phyloP scores from a whole-genome alignment of 2,888 invertebrate species.

The Theodoxus fluviatilis region DNA sequence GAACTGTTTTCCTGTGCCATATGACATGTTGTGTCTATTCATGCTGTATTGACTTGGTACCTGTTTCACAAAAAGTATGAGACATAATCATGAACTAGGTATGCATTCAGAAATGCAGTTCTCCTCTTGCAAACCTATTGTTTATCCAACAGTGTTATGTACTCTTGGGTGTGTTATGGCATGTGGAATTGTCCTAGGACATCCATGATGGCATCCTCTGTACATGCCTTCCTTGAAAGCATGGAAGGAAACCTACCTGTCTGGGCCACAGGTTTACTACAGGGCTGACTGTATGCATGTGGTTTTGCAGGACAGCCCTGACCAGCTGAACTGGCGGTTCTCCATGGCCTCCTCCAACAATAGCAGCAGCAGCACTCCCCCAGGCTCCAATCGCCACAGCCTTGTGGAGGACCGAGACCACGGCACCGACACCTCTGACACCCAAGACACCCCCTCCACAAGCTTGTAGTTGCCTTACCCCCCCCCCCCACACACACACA shows the following conservation, averaged over 20 bases:
- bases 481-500: neutral
- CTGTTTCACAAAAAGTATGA: too few species aligned
- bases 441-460: conserved; percentile 20
- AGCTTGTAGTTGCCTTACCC: conserved; percentile 18
- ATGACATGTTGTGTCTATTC: too few species aligned
- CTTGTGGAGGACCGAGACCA: conserved; percentile 37
- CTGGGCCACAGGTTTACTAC: neutral
- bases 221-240: neutral
- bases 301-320: conserved; percentile 38
- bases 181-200: too few species aligned
- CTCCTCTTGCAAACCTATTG: too few species aligned
- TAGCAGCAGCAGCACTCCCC: conserved; percentile 78
- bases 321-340: conserved; percentile 72
- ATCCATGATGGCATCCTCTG: too few species aligned
- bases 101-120: too few species aligned
- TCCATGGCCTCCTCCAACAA: conserved; percentile 77
- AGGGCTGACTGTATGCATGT: neutral
- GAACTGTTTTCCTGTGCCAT: too few species aligned
- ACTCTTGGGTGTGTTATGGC: too few species aligned
- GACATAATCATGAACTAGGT: too few species aligned
- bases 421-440: conserved; percentile 31
- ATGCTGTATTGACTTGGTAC: too few species aligned
- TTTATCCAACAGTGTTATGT: too few species aligned
- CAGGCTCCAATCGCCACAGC: conserved; percentile 60
- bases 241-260: neutral